phyloP scores from a whole-genome alignment of 2,113 vertebrate species.

The Hirundichthys speculiger region DNA sequence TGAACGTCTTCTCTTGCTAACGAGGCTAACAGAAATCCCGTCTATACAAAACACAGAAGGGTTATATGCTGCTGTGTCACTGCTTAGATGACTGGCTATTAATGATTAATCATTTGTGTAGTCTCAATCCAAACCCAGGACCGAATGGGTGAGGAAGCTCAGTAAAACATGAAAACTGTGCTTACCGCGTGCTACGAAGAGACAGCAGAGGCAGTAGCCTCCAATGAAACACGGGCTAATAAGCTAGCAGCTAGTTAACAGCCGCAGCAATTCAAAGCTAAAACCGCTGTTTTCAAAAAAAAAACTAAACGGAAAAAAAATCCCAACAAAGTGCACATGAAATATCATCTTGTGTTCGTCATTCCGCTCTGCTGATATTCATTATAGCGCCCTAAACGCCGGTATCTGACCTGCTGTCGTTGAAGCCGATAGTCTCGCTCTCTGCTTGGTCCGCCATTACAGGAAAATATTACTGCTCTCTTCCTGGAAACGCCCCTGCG shows the following conservation, averaged over 20 bases:
- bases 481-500: slow-evolving; percentile 72
- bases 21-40: background rate
- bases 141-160: accelerated
- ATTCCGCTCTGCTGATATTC: too few species aligned
- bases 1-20: background rate
- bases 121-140: background rate
- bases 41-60: slow-evolving; percentile 30
- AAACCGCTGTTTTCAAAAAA: background rate
- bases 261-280: slow-evolving; percentile 37
- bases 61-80: slow-evolving; percentile 2
- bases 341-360: accelerated
- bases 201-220: slow-evolving; percentile 11
- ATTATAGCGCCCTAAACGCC: background rate
- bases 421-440: slow-evolving; percentile 77
- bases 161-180: background rate
- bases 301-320: background rate
- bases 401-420: slow-evolving; percentile 79
- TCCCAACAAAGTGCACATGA: accelerated
- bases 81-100: too few species aligned
- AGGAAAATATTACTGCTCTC: slow-evolving; percentile 68
- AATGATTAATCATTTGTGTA: background rate
- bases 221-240: slow-evolving; percentile 52
- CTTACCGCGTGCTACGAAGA: slow-evolving; percentile 60
- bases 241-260: slow-evolving; percentile 62
- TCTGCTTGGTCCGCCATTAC: slow-evolving; percentile 85